A percentile compares a stretch with the other conserved stretches of the same genome.
Conservation (phyloP, 2,113 vertebrate genomes). For the Gnathonemus echidnorhynchus region DNA sequence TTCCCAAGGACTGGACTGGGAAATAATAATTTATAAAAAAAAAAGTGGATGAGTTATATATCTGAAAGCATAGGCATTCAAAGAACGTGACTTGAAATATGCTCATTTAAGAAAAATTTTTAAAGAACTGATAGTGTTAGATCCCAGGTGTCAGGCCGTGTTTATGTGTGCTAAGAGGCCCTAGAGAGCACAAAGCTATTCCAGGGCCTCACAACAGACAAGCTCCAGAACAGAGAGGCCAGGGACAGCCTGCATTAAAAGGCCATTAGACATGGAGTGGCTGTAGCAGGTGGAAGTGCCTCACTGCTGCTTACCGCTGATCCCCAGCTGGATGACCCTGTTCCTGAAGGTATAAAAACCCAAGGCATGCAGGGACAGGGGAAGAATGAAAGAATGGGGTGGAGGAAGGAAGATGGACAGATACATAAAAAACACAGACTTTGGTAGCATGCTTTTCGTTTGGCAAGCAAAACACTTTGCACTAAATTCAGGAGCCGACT, state of each 20-base stretch:
- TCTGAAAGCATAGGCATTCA: neutral
- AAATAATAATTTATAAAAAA: neutral
- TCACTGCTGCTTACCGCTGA: neutral
- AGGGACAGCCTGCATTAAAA: neutral
- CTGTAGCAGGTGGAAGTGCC: slow-evolving; percentile 7
- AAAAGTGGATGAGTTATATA: neutral
- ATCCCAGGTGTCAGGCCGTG: neutral
- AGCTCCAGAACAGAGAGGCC: neutral
- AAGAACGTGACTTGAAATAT: neutral
- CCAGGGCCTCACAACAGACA: neutral
- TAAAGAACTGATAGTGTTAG: neutral
- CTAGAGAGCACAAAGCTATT: neutral
- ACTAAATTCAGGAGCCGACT: neutral
- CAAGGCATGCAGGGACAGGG: neutral
- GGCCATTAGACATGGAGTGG: neutral
- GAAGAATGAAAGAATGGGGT: neutral
- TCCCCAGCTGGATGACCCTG: neutral
- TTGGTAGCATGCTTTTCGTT: neutral
- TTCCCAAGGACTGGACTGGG: neutral
- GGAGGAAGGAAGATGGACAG: neutral
- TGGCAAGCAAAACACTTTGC: neutral
- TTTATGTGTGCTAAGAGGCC: neutral
- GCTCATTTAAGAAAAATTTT: neutral
- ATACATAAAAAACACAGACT: neutral
- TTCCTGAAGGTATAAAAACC: neutral